Evolutionary conservation across 2,113 vertebrate genomes (phyloP), one percentile per base, ranked within the genome.

Genomic region (Notechis scutatus): DNA sequence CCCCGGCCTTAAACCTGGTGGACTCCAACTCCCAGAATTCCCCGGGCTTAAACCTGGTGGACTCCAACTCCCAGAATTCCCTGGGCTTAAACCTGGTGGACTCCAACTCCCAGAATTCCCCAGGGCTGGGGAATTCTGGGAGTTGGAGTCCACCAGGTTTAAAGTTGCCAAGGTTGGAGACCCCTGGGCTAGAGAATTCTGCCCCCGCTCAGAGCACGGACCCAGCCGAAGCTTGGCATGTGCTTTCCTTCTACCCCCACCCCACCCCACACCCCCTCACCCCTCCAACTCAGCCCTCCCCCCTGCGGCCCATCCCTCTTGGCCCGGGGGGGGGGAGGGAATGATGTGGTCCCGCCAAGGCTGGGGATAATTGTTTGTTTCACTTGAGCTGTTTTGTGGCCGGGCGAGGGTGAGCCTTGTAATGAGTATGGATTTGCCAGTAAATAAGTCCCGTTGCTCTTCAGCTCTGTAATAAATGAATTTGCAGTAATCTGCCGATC

Each of bases 381-480:
- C 97, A 96, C 96, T 95, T 97, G 96, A 97, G 96, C 96, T 95
- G 96, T 95, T 96, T 95, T 96, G 95, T 92, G 96, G 95, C 96
- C 93, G 93, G 96, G 96, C 94, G 93, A 95, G 96, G 97, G 96
- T 93, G 95, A 96, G 96, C 94, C 96, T 96, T 93, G 96, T 97
- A 97, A 97, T 97, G 97, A 97, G 95, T 97, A 96, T 97, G 96
- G 97, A 97, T 97, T 96, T 96, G 95, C 96, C 96, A 95, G 96
- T 97, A 97, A 97, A 97, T 97, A 97, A 96, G 96, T 96, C 95
- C 95, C 74, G 94, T 94, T 90, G 95, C 95, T 96, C 93, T 95
- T 95, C 96, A 96, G 95, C 97, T 95, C 96, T 96, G 96, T 97
- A 97, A 97, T 97, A 97, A 97, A 97, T 97, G 96, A 96, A 96